Evolutionary conservation across 2,888 invertebrate species (phyloP).

Genomic region (Chymomyza amoena): DNA sequence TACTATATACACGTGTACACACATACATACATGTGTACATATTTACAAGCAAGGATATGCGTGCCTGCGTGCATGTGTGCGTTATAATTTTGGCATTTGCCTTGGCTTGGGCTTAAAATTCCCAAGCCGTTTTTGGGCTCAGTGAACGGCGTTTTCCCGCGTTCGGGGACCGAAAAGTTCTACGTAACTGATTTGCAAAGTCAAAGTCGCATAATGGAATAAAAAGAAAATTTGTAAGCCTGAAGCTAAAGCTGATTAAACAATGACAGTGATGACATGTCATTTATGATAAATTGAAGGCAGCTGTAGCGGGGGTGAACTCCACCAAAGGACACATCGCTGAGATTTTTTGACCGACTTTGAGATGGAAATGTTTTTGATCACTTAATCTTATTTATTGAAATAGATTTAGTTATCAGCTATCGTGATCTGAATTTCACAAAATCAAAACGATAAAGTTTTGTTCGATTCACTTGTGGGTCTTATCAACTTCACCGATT

Average conservation of each 20-base stretch:
- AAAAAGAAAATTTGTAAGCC: neutral
- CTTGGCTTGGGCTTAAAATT: slow-evolving; percentile 21
- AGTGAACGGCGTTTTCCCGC: neutral
- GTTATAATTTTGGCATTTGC: slow-evolving; percentile 50
- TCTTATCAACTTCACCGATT: too few relatives aligned
- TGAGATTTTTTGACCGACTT: neutral
- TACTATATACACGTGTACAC: slow-evolving; percentile 11
- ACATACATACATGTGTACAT: slow-evolving; percentile 11
- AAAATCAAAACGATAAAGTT: too few relatives aligned
- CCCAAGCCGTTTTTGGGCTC: neutral
- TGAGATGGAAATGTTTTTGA: too few relatives aligned
- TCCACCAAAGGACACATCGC: neutral
- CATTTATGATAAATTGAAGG: neutral
- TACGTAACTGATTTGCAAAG: slow-evolving; percentile 50
- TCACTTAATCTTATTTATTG: too few relatives aligned
- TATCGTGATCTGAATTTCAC: too few relatives aligned
- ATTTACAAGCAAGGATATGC: slow-evolving; percentile 14
- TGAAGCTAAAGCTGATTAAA: neutral
- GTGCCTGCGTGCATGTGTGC: slow-evolving; percentile 31
- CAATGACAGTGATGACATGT: neutral
- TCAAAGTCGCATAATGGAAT: slow-evolving; percentile 5
- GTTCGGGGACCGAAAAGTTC: slow-evolving; percentile 2
- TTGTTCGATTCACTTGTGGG: too few relatives aligned
- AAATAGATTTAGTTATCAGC: too few relatives aligned
- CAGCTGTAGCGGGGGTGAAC: neutral